These are phyloP conservation scores for Falcunculus frontatus DNA, from an alignment of 2,113 vertebrate species.

Conservation along the genomic window DNA sequence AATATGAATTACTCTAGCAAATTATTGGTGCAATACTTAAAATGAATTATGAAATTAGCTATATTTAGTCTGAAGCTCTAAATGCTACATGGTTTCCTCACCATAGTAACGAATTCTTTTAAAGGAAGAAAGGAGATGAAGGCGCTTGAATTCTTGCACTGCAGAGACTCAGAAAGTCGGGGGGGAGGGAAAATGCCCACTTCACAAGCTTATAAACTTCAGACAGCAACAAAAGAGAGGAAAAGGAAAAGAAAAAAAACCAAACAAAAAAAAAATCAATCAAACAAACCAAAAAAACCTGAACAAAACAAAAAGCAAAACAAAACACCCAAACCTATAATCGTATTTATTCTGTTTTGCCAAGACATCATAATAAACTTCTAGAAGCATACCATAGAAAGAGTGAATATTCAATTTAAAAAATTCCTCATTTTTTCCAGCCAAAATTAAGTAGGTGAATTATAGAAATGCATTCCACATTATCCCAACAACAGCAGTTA, in stretches of 20 bases:
- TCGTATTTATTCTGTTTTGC: not conserved
- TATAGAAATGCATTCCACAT: not conserved
- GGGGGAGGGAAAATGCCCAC: not conserved
- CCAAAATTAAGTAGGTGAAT: not conserved
- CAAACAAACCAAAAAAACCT: fast-evolving
- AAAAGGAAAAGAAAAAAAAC: not conserved
- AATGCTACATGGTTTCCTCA: not conserved
- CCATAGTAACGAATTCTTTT: conserved; percentile 46
- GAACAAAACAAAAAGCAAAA: not conserved
- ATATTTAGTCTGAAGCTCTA: conserved; percentile 34
- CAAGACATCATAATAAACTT: not conserved
- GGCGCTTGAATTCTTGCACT: not conserved
- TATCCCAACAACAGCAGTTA: not conserved
- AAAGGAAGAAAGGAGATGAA: not conserved
- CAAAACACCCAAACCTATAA: not conserved
- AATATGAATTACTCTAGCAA: not conserved
- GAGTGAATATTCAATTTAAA: not conserved
- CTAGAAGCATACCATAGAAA: not conserved
- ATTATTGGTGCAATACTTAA: not conserved
- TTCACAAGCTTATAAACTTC: not conserved
- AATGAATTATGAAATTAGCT: not conserved
- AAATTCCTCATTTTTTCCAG: not conserved
- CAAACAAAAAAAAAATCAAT: not conserved
- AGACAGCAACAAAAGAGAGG: not conserved
- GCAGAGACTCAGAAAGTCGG: not conserved